Evolutionary conservation across 2,113 vertebrate genomes (phyloP).

Genomic region (Anhinga rufa): DNA sequence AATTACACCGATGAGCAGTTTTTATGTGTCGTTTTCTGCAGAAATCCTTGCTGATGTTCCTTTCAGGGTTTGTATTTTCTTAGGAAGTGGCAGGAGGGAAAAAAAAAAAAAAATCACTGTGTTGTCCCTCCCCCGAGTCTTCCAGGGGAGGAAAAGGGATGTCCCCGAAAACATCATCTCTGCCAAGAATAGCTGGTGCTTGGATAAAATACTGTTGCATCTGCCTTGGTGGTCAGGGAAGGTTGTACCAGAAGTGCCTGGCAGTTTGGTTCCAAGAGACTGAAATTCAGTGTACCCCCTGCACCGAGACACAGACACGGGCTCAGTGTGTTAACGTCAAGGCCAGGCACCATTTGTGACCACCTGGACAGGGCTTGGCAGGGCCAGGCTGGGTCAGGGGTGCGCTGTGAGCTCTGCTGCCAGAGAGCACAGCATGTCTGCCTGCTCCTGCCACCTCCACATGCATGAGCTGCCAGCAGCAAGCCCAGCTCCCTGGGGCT

Average conservation of each 20-base stretch:
- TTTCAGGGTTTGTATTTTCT: not conserved
- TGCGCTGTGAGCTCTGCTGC: not conserved
- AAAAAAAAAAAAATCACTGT: not conserved
- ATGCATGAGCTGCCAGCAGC: not conserved
- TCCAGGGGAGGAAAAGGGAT: not conserved
- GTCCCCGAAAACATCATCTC: not conserved
- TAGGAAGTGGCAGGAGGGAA: not conserved
- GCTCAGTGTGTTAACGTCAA: fast-evolving
- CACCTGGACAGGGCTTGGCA: not conserved
- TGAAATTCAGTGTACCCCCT: not conserved
- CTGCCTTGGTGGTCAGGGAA: not conserved
- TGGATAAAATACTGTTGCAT: not conserved
- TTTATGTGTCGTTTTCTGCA: not conserved
- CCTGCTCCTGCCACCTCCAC: not conserved
- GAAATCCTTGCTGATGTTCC: not conserved
- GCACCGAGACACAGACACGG: not conserved
- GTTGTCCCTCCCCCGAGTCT: not conserved
- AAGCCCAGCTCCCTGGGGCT: not conserved
- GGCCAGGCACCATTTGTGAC: not conserved
- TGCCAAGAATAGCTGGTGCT: not conserved
- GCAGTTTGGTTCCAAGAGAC: not conserved
- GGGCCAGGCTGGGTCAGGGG: not conserved
- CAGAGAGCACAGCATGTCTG: not conserved
- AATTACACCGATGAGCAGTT: not conserved
- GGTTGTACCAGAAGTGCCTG: not conserved